A percentile compares a stretch with the other conserved stretches of the same genome.
phyloP scores from a whole-genome alignment of 2,113 vertebrate genomes.

The Salvelinus fontinalis region DNA sequence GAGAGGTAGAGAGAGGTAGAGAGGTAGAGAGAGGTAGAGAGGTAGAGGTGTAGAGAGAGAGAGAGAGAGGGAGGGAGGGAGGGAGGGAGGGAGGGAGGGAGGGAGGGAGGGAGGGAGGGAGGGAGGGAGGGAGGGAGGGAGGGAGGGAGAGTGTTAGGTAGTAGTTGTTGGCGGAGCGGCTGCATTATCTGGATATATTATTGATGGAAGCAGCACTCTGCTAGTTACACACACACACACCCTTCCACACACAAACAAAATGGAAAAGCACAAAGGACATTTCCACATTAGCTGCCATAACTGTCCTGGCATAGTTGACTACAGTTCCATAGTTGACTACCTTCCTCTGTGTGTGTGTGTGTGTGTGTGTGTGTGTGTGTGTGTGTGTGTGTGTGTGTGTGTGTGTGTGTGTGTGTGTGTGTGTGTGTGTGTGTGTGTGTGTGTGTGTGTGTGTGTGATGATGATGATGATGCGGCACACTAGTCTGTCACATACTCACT shows the following conservation, averaged over 20 bases:
- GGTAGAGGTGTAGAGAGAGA: too few relatives aligned
- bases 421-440: too few relatives aligned
- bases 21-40: too few relatives aligned
- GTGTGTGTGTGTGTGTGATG: too few relatives aligned
- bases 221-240: constrained; percentile 3
- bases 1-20: background rate
- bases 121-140: too few relatives aligned
- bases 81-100: too few relatives aligned
- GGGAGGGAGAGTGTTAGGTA: constrained; percentile 22
- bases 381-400: background rate
- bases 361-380: constrained; percentile 6
- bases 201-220: constrained; percentile 67
- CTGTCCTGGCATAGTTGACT: background rate
- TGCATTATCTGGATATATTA: constrained; percentile 73
- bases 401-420: too few relatives aligned
- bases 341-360: background rate
- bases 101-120: too few relatives aligned
- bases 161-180: constrained; percentile 57
- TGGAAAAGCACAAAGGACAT: constrained; percentile 1
- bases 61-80: too few relatives aligned
- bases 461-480: too few relatives aligned
- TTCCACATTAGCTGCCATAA: background rate
- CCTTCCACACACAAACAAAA: background rate
- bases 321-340: too few relatives aligned
- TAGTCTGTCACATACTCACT: background rate